Conservation (phyloP, 2,797 vertebrate species). For the Pygocentrus nattereri region DNA sequence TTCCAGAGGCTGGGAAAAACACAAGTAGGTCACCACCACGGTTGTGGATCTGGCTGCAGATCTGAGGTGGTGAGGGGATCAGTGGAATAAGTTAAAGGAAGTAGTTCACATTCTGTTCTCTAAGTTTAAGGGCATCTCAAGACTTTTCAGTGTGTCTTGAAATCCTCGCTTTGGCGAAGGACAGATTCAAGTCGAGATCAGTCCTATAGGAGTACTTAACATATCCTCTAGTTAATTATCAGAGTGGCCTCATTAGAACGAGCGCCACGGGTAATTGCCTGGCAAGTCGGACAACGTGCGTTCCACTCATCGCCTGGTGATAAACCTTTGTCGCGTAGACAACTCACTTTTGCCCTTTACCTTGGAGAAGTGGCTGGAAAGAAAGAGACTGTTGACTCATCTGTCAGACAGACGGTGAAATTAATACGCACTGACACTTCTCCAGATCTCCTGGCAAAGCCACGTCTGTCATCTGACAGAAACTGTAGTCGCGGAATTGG, state of each 20-base stretch:
- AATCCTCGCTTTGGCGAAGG: conserved; percentile 12
- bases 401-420: conserved; percentile 48
- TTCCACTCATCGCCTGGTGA: conserved; percentile 12
- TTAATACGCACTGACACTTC: conserved; percentile 55
- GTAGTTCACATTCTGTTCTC: conserved; percentile 27
- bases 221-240: conserved; percentile 48
- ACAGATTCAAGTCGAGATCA: conserved; percentile 23
- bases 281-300: conserved; percentile 5
- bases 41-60: conserved; percentile 36
- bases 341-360: conserved; percentile 50
- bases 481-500: conserved; percentile 12
- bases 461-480: conserved; percentile 47
- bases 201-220: conserved; percentile 37
- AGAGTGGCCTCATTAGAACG: conserved; percentile 30
- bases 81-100: conserved; percentile 38
- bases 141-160: conserved; percentile 29
- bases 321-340: conserved; percentile 44
- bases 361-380: conserved; percentile 40
- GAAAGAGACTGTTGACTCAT: conserved; percentile 48
- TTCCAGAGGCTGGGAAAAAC: background rate
- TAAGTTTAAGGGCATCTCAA: conserved; percentile 25
- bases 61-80: conserved; percentile 33
- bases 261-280: conserved; percentile 36
- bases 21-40: conserved; percentile 39
- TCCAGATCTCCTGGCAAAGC: conserved; percentile 43